A percentile compares a stretch with the other conserved stretches of the same genome.
Evolutionary conservation across 2,888 invertebrate species (phyloP).

Genomic region (Tiliacea citrago): DNA sequence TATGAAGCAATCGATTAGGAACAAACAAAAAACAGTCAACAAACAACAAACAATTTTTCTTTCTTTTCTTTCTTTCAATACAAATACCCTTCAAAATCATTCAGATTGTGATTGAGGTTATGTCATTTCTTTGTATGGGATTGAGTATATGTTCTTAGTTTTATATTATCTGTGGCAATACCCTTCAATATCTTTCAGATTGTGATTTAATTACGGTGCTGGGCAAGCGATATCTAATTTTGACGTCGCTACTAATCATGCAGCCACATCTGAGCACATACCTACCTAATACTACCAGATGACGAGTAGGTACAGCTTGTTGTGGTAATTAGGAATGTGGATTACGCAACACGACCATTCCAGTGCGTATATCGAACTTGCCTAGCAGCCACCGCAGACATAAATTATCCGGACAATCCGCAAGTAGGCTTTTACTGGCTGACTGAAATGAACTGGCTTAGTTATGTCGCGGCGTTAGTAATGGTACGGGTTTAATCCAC

Average conservation of each 20-base stretch:
- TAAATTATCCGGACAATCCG: constrained; percentile 65
- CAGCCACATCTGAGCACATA: background rate
- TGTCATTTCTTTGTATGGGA: too few relatives aligned
- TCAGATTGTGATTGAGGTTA: too few relatives aligned
- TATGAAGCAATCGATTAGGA: too few relatives aligned
- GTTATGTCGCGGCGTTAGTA: constrained; percentile 50
- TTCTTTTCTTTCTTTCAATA: too few relatives aligned
- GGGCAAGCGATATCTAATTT: background rate
- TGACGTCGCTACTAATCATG: constrained; percentile 18
- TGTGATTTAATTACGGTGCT: too few relatives aligned
- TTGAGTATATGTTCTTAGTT: too few relatives aligned
- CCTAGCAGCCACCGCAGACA: constrained; percentile 58
- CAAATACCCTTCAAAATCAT: too few relatives aligned
- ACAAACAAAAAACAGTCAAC: too few relatives aligned
- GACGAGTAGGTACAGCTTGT: constrained; percentile 38
- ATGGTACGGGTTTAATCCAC: constrained; percentile 52
- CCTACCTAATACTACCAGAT: constrained; percentile 18
- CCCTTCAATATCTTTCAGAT: too few relatives aligned
- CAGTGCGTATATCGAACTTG: constrained; percentile 60
- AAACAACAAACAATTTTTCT: too few relatives aligned
- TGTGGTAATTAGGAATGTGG: constrained; percentile 63
- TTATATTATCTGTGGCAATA: too few relatives aligned
- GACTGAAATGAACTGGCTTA: constrained; percentile 62
- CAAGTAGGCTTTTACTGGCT: constrained; percentile 65
- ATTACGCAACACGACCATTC: constrained; percentile 56